Percentiles rank a stretch among this genome's conserved stretches.
Conservation (phyloP, 1,140 invertebrate species). For the Limonius californicus region DNA sequence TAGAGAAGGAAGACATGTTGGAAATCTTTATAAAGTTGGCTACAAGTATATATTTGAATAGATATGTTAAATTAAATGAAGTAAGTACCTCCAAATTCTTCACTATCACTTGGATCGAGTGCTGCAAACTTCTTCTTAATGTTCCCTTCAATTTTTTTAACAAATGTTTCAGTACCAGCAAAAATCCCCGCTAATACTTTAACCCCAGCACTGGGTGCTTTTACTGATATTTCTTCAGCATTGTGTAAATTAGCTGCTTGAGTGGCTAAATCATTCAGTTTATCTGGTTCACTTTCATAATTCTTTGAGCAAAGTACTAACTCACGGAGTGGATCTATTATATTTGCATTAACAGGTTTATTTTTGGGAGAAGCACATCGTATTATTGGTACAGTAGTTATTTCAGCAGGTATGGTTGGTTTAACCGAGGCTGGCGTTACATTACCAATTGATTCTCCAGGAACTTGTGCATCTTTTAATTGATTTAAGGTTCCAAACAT, state of each 20-base stretch:
- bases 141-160: slow-evolving; percentile 49
- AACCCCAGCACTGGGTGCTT: slow-evolving; percentile 28
- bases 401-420: neutral
- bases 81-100: slow-evolving; percentile 51
- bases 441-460: neutral
- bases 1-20: neutral
- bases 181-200: slow-evolving; percentile 45
- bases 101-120: slow-evolving; percentile 62
- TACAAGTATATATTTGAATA: no score
- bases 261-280: slow-evolving; percentile 50
- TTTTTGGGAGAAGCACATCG: neutral
- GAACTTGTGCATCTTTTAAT: slow-evolving; percentile 30
- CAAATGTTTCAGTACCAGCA: slow-evolving; percentile 42
- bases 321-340: slow-evolving; percentile 53
- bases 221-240: slow-evolving; percentile 38
- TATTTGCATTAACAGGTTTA: neutral
- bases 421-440: neutral
- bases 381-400: neutral
- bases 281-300: slow-evolving; percentile 44
- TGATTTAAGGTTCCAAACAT: slow-evolving; percentile 37
- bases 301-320: slow-evolving; percentile 52
- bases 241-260: slow-evolving; percentile 48
- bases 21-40: neutral
- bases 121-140: slow-evolving; percentile 50
- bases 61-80: no score